phyloP scores from a whole-genome alignment of 2,888 invertebrate species.

The Xanthorhoe designata region DNA sequence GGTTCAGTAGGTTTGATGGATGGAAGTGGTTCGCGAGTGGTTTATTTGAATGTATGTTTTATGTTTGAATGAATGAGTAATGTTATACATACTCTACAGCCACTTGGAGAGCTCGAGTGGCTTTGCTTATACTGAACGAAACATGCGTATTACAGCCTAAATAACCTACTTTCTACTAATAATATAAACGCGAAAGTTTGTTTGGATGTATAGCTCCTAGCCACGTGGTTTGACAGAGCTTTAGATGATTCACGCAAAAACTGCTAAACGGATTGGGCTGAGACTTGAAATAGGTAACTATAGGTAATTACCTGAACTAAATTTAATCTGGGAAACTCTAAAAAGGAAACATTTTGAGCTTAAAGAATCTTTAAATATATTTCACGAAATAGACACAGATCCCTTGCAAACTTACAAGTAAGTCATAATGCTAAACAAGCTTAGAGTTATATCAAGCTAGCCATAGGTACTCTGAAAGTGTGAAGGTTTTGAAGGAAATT shows the following conservation, averaged over 20 bases:
- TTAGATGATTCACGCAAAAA: no score
- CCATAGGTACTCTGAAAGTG: background rate
- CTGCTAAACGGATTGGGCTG: no score
- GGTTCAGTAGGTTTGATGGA: constrained; percentile 33
- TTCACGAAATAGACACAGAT: no score
- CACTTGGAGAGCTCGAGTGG: constrained; percentile 1
- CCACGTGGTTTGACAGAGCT: no score
- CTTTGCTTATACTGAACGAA: constrained; percentile 1
- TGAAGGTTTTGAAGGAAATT: no score
- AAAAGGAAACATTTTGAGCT: no score
- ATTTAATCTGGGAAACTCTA: no score
- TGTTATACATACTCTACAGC: constrained; percentile 5
- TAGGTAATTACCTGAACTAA: no score
- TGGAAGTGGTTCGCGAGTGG: constrained; percentile 26
- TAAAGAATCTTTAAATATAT: no score
- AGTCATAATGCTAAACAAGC: constrained; percentile 2
- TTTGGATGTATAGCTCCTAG: no score
- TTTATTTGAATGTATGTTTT: constrained; percentile 32
- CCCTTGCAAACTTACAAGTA: background rate
- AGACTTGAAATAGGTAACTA: no score
- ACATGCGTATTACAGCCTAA: background rate
- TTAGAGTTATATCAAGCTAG: background rate
- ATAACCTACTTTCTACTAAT: background rate
- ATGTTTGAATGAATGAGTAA: constrained; percentile 31
- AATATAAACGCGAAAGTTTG: no score